A percentile compares a stretch with the other conserved stretches of the same genome.
Conservation (phyloP, 2,797 vertebrate genomes). For the Tapirus indicus region DNA sequence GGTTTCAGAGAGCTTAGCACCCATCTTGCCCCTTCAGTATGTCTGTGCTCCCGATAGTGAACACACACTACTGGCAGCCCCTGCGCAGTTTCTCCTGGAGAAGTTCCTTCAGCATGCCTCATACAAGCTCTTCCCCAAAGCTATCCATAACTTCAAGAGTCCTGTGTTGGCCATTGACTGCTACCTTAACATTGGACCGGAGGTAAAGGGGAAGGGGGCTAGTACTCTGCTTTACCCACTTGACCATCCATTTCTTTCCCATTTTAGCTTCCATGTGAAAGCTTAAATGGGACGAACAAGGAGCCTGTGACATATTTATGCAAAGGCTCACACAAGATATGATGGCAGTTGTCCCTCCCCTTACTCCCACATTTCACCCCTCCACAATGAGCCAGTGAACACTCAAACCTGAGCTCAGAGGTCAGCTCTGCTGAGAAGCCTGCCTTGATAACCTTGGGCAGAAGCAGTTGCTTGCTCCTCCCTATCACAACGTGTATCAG, state of each 20-base stretch:
- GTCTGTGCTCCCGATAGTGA: slow-evolving; percentile 98
- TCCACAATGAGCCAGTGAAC: neutral
- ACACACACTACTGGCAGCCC: slow-evolving; percentile 96
- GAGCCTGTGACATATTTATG: neutral
- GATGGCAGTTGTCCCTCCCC: neutral
- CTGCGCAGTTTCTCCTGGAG: slow-evolving; percentile 97
- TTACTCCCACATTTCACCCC: neutral
- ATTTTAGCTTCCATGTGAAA: neutral
- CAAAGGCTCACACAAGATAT: neutral
- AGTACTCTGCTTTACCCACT: neutral
- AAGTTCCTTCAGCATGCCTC: slow-evolving; percentile 97
- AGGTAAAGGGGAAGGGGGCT: slow-evolving; percentile 90
- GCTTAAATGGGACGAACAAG: neutral
- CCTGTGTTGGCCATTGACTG: slow-evolving; percentile 97
- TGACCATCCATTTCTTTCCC: neutral
- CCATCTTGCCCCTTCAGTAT: slow-evolving; percentile 95
- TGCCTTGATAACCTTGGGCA: neutral
- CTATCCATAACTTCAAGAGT: slow-evolving; percentile 93
- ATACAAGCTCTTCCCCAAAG: slow-evolving; percentile 96
- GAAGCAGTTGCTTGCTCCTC: neutral
- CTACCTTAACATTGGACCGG: slow-evolving; percentile 97
- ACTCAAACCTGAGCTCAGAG: neutral
- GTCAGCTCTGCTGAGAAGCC: neutral
- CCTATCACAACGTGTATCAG: neutral
- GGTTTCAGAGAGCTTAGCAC: slow-evolving; percentile 92